Evolutionary conservation across 2,113 vertebrate species (phyloP).

Genomic region (Brachyistius frenatus): DNA sequence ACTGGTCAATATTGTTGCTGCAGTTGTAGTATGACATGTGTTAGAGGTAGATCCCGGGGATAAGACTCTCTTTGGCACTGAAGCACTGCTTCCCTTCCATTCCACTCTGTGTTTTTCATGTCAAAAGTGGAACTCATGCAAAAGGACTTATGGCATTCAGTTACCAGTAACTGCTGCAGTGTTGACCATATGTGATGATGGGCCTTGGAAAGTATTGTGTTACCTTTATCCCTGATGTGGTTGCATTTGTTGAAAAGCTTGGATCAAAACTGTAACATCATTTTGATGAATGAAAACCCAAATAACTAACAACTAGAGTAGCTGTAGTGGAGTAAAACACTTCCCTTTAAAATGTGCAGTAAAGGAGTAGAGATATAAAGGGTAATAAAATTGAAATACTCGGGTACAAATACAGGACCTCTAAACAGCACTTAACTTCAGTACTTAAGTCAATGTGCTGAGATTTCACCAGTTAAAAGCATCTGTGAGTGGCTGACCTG

Average conservation of each 20-base stretch:
- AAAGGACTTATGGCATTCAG: background rate
- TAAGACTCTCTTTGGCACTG: background rate
- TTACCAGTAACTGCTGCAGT: constrained; percentile 7
- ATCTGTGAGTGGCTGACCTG: too few species aligned
- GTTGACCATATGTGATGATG: constrained; percentile 5
- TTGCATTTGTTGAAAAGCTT: background rate
- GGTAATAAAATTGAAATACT: too few species aligned
- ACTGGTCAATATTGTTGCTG: background rate
- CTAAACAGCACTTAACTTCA: too few species aligned
- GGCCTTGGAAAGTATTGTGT: background rate
- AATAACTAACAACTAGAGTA: background rate
- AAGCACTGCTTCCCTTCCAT: background rate
- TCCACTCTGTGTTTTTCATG: constrained; percentile 4
- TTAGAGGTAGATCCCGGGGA: constrained; percentile 19
- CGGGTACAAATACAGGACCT: too few species aligned
- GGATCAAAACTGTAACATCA: background rate
- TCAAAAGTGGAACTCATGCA: constrained; percentile 11
- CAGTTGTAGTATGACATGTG: background rate
- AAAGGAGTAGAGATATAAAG: too few species aligned
- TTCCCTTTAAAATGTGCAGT: background rate
- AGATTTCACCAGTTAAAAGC: background rate
- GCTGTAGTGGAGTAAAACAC: background rate
- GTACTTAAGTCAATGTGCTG: background rate
- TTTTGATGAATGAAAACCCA: background rate
- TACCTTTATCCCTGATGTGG: background rate